phyloP scores from a whole-genome alignment of 2,888 invertebrate species.

The Leptarthrus brevirostris region DNA sequence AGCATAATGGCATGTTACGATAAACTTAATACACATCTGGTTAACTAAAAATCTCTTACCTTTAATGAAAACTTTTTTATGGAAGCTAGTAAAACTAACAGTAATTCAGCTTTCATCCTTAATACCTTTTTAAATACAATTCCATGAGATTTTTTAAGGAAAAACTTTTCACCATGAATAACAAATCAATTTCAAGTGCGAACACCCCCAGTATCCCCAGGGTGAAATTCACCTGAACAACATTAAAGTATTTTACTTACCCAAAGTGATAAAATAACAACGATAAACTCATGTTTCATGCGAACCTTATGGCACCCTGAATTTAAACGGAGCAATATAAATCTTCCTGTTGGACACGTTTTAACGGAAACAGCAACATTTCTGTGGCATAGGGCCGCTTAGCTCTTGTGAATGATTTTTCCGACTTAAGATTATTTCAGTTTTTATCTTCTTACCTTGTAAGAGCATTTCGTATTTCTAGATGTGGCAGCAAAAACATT shows the following conservation, averaged over 20 bases:
- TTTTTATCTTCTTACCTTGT: conserved; percentile 15
- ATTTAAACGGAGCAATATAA: conserved; percentile 23
- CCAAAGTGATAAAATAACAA: conserved; percentile 32
- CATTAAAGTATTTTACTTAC: conserved; percentile 15
- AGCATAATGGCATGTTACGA: no score
- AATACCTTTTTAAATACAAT: neutral
- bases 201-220: neutral
- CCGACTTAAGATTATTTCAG: conserved; percentile 34
- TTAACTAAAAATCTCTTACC: no score
- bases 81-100: no score
- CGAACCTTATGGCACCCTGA: conserved; percentile 34
- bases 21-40: no score
- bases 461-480: conserved; percentile 15
- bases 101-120: neutral
- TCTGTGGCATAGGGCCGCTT: conserved; percentile 2
- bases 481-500: neutral
- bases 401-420: conserved; percentile 25
- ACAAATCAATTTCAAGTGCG: conserved; percentile 32
- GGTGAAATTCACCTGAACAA: conserved; percentile 9
- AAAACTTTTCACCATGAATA: neutral
- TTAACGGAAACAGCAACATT: conserved; percentile 38
- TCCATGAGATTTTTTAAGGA: neutral
- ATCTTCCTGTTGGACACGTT: conserved; percentile 36
- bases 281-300: conserved; percentile 31
- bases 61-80: no score